These are phyloP conservation scores for Troides aeacus DNA, from an alignment of 2,888 invertebrate genomes.

Conservation along the genomic window DNA sequence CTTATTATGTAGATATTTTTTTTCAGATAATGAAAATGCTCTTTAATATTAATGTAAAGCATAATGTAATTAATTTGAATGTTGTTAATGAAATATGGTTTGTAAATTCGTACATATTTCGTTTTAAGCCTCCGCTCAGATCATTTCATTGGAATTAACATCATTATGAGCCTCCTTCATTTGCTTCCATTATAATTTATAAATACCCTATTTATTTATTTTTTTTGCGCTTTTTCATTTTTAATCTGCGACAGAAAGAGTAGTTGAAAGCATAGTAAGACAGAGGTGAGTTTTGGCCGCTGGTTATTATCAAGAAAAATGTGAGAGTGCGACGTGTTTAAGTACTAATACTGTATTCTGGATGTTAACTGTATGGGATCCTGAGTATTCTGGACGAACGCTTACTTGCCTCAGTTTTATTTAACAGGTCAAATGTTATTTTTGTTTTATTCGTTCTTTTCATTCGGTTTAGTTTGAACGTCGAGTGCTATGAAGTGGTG, in stretches of 20 bases:
- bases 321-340: too few species aligned
- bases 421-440: not conserved
- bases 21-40: too few species aligned
- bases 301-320: too few species aligned
- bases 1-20: too few species aligned
- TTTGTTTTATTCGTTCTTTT: not conserved
- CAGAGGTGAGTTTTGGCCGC: too few species aligned
- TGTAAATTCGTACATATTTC: not conserved
- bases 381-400: too few species aligned
- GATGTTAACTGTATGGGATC: too few species aligned
- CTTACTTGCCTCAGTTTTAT: too few species aligned
- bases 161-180: conserved; percentile 4
- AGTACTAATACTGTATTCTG: too few species aligned
- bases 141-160: conserved; percentile 21
- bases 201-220: not conserved
- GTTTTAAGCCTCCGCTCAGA: conserved; percentile 8
- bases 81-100: not conserved
- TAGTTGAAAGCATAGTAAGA: too few species aligned
- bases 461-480: conserved; percentile 23
- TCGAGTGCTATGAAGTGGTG: conserved; percentile 5
- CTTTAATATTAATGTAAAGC: too few species aligned
- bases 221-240: not conserved
- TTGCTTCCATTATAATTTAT: not conserved
- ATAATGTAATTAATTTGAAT: not conserved
- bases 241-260: too few species aligned